These are phyloP conservation scores for Lepus europaeus DNA, from an alignment of 2,113 vertebrate species.

Conservation along the genomic window DNA sequence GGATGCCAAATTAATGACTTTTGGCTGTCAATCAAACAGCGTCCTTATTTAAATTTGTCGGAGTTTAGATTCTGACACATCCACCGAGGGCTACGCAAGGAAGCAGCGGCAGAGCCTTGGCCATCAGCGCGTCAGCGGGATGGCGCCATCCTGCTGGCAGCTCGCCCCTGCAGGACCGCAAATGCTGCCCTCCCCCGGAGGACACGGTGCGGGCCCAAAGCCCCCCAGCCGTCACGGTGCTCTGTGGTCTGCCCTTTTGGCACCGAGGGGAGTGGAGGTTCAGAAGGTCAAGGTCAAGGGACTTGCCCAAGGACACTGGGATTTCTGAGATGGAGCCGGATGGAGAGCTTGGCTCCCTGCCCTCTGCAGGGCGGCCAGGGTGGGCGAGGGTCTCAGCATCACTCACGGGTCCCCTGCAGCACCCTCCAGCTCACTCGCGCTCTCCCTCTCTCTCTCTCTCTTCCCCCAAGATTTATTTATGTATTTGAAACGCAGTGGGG, in stretches of 20 bases:
- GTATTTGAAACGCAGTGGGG: too few species aligned
- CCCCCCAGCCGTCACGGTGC: accelerated
- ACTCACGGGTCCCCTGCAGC: accelerated
- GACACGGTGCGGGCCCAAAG: accelerated
- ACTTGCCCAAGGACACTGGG: neutral
- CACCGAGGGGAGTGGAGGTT: neutral
- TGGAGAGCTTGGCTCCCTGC: neutral
- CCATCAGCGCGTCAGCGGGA: neutral
- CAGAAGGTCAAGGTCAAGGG: neutral
- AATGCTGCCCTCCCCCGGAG: accelerated
- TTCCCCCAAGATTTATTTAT: too few species aligned
- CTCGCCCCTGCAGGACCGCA: neutral
- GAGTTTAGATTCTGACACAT: neutral
- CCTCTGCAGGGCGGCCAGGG: neutral
- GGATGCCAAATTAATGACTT: neutral
- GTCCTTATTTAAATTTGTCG: constrained; percentile 51
- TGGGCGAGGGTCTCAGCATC: neutral
- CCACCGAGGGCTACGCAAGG: neutral
- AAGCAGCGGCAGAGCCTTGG: neutral
- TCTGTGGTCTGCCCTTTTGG: accelerated
- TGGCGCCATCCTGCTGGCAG: too few species aligned
- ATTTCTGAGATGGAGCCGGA: neutral
- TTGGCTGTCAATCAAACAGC: constrained; percentile 39
- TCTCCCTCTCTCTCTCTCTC: too few species aligned
- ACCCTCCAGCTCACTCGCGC: too few species aligned